Evolutionary conservation across 2,797 vertebrate species (phyloP), one percentile per base, ranked within the genome.

Genomic region (Acanthurus leucopareius): DNA sequence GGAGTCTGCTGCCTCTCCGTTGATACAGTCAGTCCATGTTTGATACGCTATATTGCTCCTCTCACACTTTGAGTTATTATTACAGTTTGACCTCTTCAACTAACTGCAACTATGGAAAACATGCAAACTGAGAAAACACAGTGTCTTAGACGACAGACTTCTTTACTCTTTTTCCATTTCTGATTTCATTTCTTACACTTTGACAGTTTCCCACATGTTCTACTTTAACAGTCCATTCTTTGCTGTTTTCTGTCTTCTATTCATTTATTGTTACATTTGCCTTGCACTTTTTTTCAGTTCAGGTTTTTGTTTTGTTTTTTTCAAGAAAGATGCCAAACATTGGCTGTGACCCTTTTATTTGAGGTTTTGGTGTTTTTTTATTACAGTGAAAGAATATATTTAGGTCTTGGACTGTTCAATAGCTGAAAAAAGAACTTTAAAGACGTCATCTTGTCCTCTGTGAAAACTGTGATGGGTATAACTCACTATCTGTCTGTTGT

Each of bases 1-100:
- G 49, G 58, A 73, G 22, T 8, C 17, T 53, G 3, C 35, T 10
- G 70, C 73, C 54, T 61, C 54, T 38, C 35, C 35, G 62, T 32
- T 32, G 64, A 48, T 5, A 4, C 14, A 1, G 2, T 48, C 19
- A 25, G 47, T 54, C n/a, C 59, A 52, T 17, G 20, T 49, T 42
- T 25, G 53, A 60, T 13, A 42, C 22, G 54, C 48, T 58, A 6
- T 16, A 20, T 25, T 65, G 15, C 5, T 62, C 47, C 10, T 16
- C 28, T 20, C 19, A 22, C 61, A 25, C 48, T 22, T 44, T 20
- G 3, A 58, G 67, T 52, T 7, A 7, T 20, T 17, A 17, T 28
- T 17, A n/a, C 2, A 32, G 44, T 60, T 42, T 3, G 1, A 54
- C 62, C 22, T 17, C 52, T 3, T 15, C 15, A 53, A 1, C 15